Evolutionary conservation across 2,888 invertebrate genomes (phyloP), one percentile per base, ranked within the genome.

Genomic region (Netelia melanura): DNA sequence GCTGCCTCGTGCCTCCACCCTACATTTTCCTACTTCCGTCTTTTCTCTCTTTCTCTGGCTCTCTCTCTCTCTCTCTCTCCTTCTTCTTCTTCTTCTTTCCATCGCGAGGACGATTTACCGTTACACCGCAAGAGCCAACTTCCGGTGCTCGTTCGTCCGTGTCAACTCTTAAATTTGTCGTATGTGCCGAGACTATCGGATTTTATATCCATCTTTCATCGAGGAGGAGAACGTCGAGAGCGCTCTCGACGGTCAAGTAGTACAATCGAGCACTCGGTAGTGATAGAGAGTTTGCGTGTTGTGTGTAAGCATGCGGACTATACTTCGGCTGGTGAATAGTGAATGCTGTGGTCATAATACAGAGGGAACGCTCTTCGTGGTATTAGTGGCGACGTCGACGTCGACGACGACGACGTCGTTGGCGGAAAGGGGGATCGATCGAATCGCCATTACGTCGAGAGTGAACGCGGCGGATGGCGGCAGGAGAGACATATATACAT

Each of bases 371-470:
- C 52, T 82, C 76, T 61, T 62, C 14, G 81, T 91, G 90, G 92
- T 93, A 93, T 93, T 92, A 71, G 92, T 93, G 92, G 93, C 86
- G 90, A 85, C 81, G 83, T 84, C 74, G 80, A 74, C 62, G 68
- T 78, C 74, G 75, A 44, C 64, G 78, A 90, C 91, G 61, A 75
- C 75, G 75, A 54, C 78, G 85, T 79, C 75, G 65, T 67, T 74
- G 88, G 85, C 68, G 86, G 76, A 83, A 84, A 70, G 81, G 89
- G 89, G 88, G 90, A 92, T 93, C 92, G 92, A 93, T 93, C 92
- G 92, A 90, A 93, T 93, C 91, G 92, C 93, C 93, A 93, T 93
- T 93, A 93, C 90, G 89, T 88, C 87, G 92, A 91, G 92, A 91
- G 92, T 91, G 90, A 87, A 85, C 77, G 81, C 61, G 81, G 78